Base-by-base conservation (phyloP, 2,888 invertebrate genomes). In the Dryadula phaetusa region DNA sequence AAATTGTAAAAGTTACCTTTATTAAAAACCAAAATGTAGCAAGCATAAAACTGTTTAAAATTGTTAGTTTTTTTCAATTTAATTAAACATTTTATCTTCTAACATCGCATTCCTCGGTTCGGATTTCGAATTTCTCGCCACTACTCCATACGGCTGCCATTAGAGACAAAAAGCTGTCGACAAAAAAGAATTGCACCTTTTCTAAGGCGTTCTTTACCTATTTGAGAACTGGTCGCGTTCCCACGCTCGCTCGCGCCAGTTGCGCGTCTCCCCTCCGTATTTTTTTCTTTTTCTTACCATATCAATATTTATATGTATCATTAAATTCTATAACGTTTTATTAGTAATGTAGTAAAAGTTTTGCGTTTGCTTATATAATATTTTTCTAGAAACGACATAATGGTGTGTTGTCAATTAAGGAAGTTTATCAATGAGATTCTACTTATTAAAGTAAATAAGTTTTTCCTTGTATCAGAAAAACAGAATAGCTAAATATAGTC, bases 181-280 rank as follows among this genome's bases (percentile, higher is more conserved):
- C 78, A 73, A 79, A 86, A 86, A 89, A 87, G 85, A 87, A 91
- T 90, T 88, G 92, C 90, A 92, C 90, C 92, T 92, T 92, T 92
- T 88, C 88, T 90, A 90, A 90, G 87, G 86, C 86, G 89, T 88
- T 89, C 87, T 88, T 72, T 72, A 87, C 86, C 72, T 71, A 89
- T 88, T 89, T 87, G 86, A 87, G 84, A 88, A 87, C 87, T 86
- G 86, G 88, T 86, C 84, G 85, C 86, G 88, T 93, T 92, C 93
- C 92, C 92, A 92, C 93, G 93, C 83, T 91, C 87, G 87, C 87
- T 85, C 87, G 88, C 92, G 92, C 90, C 91, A 92, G 92, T 92
- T 92, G 92, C 81, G 82, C 85, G 83, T 86, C 87, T 88, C 84
- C 88, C 90, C 85, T 85, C 82, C 79, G 81, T 80, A 77, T 83